Percentiles rank a stretch among this genome's conserved stretches.
These are phyloP conservation scores for Cercocebus atys DNA, from an alignment of 2,113 vertebrate genomes.

Conservation along the genomic window DNA sequence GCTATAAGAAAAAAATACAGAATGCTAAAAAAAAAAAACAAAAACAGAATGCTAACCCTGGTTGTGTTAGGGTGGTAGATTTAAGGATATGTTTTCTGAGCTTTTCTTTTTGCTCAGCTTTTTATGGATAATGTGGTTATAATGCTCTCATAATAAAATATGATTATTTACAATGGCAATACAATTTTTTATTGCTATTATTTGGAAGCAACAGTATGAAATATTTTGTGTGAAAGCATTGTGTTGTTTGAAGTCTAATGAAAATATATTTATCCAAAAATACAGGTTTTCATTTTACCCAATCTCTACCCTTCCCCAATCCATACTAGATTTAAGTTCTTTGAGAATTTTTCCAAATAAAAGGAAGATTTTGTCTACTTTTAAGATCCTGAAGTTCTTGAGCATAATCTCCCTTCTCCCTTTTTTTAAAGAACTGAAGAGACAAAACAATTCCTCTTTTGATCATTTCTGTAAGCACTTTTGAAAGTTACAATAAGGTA, in stretches of 20 bases:
- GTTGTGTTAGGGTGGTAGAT: background rate
- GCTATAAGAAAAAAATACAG: background rate
- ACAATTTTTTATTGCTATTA: background rate
- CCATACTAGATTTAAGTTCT: background rate
- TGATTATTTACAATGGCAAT: background rate
- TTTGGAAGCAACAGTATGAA: background rate
- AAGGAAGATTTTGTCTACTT: background rate
- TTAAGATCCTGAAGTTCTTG: background rate
- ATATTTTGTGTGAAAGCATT: background rate
- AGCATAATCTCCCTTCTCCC: background rate
- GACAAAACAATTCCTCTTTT: background rate
- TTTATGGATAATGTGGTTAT: background rate
- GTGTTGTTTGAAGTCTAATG: background rate
- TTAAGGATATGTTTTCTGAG: background rate
- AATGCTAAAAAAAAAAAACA: background rate
- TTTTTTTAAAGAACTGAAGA: background rate
- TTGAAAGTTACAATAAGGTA: background rate
- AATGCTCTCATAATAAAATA: background rate
- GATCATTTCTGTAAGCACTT: background rate
- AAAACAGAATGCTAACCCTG: background rate
- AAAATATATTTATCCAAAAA: background rate
- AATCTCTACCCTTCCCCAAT: background rate
- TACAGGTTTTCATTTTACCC: background rate
- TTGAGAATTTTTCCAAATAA: constrained; percentile 27
- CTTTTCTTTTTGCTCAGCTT: background rate